Evolutionary conservation across 2,888 invertebrate species (phyloP).

Genomic region (Parnassius orleans): DNA sequence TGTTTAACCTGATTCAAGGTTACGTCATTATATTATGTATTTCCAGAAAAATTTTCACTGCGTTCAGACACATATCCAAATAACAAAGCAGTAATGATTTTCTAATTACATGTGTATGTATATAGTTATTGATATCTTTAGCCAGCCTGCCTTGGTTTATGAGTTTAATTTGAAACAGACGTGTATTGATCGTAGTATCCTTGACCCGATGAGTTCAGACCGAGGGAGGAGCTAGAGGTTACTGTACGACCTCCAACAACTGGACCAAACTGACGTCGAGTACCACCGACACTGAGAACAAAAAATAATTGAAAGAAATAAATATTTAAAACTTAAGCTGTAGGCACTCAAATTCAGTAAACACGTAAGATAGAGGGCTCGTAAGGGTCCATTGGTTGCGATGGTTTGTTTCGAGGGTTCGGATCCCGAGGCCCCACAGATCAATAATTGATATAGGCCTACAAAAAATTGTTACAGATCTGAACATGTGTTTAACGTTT

Average conservation of each 20-base stretch:
- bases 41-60: neutral
- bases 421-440: too few relatives aligned
- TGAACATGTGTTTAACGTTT: too few relatives aligned
- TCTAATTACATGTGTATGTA: too few relatives aligned
- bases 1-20: constrained; percentile 3
- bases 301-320: neutral
- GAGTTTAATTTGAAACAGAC: constrained; percentile 39
- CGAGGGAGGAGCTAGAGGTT: constrained; percentile 49
- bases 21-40: constrained; percentile 7
- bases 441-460: too few relatives aligned
- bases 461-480: too few relatives aligned
- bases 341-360: too few relatives aligned
- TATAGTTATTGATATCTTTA: neutral
- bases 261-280: constrained; percentile 42
- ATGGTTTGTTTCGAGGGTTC: too few relatives aligned
- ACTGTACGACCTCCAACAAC: constrained; percentile 41
- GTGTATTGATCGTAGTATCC: constrained; percentile 56
- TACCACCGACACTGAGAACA: constrained; percentile 47
- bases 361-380: too few relatives aligned
- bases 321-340: too few relatives aligned
- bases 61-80: too few relatives aligned
- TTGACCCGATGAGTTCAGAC: constrained; percentile 47
- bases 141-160: neutral
- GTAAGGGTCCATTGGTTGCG: too few relatives aligned
- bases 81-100: too few relatives aligned